A percentile compares a stretch with the other conserved stretches of the same genome.
Evolutionary conservation across 2,888 invertebrate species (phyloP).

Genomic region (Trissolcus japonicus): DNA sequence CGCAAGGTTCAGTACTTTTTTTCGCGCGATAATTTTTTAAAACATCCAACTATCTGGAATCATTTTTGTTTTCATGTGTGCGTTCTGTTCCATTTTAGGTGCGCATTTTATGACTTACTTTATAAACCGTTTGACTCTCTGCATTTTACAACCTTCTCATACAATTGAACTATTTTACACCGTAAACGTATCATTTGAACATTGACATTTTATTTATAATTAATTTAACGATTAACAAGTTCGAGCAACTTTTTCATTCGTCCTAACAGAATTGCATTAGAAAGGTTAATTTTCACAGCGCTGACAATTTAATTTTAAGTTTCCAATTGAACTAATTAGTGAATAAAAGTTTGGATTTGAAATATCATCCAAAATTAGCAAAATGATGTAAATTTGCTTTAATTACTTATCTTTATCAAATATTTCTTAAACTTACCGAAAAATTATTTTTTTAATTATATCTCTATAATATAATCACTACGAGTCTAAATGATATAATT

Average conservation of each 20-base stretch:
- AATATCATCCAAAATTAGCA: too few species aligned
- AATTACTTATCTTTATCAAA: too few species aligned
- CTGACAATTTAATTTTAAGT: too few species aligned
- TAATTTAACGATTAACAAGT: neutral
- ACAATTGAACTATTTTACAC: neutral
- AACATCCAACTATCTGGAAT: constrained; percentile 10
- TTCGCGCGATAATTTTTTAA: constrained; percentile 27
- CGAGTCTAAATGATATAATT: too few species aligned
- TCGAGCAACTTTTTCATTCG: constrained; percentile 21
- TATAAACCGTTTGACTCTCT: neutral
- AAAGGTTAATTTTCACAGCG: too few species aligned
- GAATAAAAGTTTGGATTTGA: too few species aligned
- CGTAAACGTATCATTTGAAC: neutral
- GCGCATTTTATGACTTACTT: constrained; percentile 19
- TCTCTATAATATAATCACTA: too few species aligned
- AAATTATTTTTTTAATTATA: too few species aligned
- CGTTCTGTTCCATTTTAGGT: constrained; percentile 24
- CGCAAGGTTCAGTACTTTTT: constrained; percentile 25
- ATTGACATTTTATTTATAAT: constrained; percentile 8
- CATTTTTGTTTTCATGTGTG: constrained; percentile 10
- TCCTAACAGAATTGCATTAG: too few species aligned
- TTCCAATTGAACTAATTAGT: too few species aligned
- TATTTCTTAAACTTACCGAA: too few species aligned
- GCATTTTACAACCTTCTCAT: constrained; percentile 3
- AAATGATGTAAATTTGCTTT: too few species aligned